Percentiles rank a stretch among this genome's conserved stretches.
phyloP scores from a whole-genome alignment of 2,888 invertebrate genomes.

The Baccha elongata region DNA sequence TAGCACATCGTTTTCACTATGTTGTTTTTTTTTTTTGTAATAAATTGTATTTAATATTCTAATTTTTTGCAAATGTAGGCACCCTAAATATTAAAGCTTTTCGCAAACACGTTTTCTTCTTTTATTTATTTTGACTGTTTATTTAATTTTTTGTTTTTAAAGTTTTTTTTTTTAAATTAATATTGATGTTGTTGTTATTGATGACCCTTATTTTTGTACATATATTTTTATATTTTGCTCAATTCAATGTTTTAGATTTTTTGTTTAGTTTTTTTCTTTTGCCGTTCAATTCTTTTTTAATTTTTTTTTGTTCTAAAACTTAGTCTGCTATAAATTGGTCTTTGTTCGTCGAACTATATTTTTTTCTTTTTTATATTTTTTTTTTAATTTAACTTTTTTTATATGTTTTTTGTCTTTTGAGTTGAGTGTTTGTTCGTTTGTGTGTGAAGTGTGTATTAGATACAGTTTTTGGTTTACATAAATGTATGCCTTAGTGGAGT shows the following conservation, averaged over 20 bases:
- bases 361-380: conserved; percentile 38
- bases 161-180: conserved; percentile 51
- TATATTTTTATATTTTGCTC: conserved; percentile 35
- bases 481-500: conserved; percentile 36
- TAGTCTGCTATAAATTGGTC: conserved; percentile 74
- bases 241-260: conserved; percentile 50
- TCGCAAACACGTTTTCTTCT: conserved; percentile 82
- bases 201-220: conserved; percentile 56
- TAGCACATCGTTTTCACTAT: conserved; percentile 72
- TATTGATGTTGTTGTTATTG: conserved; percentile 64
- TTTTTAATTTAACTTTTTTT: conserved; percentile 29
- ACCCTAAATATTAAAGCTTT: conserved; percentile 83
- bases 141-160: conserved; percentile 68
- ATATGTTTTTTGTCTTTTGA: conserved; percentile 54
- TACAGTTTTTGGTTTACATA: conserved; percentile 11
- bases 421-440: conserved; percentile 47
- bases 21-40: conserved; percentile 73
- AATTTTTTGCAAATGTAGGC: conserved; percentile 83
- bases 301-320: conserved; percentile 68
- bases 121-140: conserved; percentile 75
- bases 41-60: conserved; percentile 79
- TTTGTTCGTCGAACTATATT: conserved; percentile 72
- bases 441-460: conserved; percentile 34
- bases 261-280: conserved; percentile 57
- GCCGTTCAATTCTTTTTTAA: conserved; percentile 62